Evolutionary conservation across 1,140 invertebrate species (phyloP), one percentile per base, ranked within the genome.

Genomic region (Pseudomyrmex cubaensis): DNA sequence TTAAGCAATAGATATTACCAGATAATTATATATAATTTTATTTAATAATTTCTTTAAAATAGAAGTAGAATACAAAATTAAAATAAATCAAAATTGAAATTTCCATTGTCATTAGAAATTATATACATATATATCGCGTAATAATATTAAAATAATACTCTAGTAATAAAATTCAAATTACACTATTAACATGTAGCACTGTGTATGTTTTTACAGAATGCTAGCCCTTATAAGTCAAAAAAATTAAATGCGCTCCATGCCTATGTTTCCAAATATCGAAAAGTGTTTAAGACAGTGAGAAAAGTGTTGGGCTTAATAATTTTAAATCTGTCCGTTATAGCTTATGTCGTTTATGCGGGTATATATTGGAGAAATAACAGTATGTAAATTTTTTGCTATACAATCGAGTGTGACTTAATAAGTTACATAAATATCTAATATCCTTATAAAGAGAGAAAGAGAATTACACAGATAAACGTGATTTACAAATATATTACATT

Each of bases 281-380:
- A 48, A 25, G 2, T 62, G 10, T 63, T 77, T 17, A 90, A 76
- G 35, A 57, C 8, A 22, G 22, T 25, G 25, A 3, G 25, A 25
- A 25, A 25, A 25, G 25, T 25, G 1, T 63, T 87, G 17, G 44
- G 22, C 2, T n/a, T 88, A 25, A 15, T 77, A 12, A 4, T 88
- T 1, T 17, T 90, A 9, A 90, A 91, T 52, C 1, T 50, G 3
- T 9, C 73, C 4, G 9, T 91, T 13, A 0, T 92, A n/a, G 57
- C 63, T 1, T 91, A 92, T 56, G 67, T 90, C 56, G 22, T 64
- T 7, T 90, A 59, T 46, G 90, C 90, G 1, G 82, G 63, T 12
- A 4, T 86, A 22, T 85, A 90, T 64, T 91, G 89, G 90, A 72
- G 8, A 17, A 84, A 57, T 1, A 46, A 82, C 22, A 48, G 89